These are phyloP conservation scores for Daubentonia madagascariensis DNA, from an alignment of 2,113 vertebrate species.

Conservation along the genomic window DNA sequence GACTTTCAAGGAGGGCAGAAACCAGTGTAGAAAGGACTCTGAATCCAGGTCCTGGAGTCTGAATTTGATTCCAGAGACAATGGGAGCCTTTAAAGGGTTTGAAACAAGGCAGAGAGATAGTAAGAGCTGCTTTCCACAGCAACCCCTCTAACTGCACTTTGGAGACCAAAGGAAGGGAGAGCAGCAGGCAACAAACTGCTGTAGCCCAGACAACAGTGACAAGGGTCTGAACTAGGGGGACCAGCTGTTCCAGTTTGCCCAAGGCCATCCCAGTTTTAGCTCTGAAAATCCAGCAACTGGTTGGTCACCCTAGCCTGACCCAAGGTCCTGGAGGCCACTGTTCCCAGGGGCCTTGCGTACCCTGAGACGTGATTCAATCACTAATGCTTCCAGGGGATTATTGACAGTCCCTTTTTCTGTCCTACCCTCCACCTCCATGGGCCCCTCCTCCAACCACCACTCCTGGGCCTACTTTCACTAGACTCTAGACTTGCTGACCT, in stretches of 20 bases:
- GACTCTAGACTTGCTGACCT: background rate
- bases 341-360: background rate
- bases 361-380: background rate
- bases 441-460: background rate
- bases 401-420: background rate
- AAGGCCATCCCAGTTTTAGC: background rate
- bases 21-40: background rate
- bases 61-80: background rate
- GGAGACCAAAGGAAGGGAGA: background rate
- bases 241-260: background rate
- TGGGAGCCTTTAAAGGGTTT: background rate
- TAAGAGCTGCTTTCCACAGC: background rate
- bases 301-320: background rate
- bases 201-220: background rate
- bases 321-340: background rate
- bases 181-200: background rate
- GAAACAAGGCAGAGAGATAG: background rate
- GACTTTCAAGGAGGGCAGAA: background rate
- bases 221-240: background rate
- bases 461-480: background rate
- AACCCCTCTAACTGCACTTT: background rate
- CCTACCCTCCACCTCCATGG: background rate
- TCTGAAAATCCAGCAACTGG: background rate
- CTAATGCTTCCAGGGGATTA: background rate
- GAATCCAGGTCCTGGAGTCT: background rate